Base-by-base conservation (phyloP, 2,888 invertebrate species). In the Eristalis intricaria region DNA sequence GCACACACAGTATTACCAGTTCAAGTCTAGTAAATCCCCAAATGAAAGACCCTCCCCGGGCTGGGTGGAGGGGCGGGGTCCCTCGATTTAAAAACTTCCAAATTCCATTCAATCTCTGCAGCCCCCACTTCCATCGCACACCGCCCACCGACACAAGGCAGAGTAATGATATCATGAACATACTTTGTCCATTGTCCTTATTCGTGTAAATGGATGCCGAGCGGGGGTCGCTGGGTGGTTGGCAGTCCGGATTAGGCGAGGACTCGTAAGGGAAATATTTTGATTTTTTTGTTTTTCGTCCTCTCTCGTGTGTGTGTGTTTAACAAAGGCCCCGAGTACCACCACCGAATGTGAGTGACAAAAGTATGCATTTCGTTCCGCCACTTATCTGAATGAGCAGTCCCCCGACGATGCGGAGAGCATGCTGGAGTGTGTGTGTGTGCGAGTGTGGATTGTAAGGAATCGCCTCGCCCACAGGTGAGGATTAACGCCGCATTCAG, bases 341-440 rank as follows among this genome's bases (percentile, higher is more conserved):
- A 60, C 69, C 63, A 40, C 66, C 23, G 13, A 58, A 19, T 64
- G 56, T 60, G n/a, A 66, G 73, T 79, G 79, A 43, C 60, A 73
- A 79, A 79, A 79, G 74, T 58, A 26, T 75, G 74, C 68, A 80
- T 63, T 73, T 43, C 66, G 23, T 61, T 26, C 50, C 60, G 26
- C 22, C 75, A 75, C 64, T 81, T 81, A 75, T 81, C 81, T 64
- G 56, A 81, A 69, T 69, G 50, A 74, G 26, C 56, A 75, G 63
- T 63, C 40, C 19, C 26, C 32, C 32, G 32, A 26, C 1, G 11
- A 22, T 4, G 4, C 50, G 50, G 3, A 15, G 11, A 7, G 43
- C 23, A 4, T 32, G 26, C 26, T n/a, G 13, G 29, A 4, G 19
- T 43, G 29, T 32, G 32, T 32, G 32, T 32, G 22, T n/a, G 26